These are phyloP conservation scores for Drosophila seguyi DNA, from an alignment of 1,140 invertebrate genomes.

Conservation along the genomic window DNA sequence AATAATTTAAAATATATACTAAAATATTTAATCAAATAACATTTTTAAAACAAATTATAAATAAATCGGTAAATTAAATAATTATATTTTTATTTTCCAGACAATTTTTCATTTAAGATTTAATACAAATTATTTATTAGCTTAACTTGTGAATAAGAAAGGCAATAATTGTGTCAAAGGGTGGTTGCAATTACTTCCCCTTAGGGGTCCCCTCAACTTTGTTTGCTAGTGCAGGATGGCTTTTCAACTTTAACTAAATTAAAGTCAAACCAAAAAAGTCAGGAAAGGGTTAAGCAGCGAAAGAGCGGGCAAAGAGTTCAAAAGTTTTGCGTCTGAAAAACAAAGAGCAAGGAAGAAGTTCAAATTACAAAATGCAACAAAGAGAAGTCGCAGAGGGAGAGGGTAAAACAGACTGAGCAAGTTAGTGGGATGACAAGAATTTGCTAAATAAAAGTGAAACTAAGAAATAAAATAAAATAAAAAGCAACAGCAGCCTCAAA, in stretches of 20 bases:
- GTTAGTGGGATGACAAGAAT: constrained; percentile 47
- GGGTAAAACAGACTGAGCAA: background rate
- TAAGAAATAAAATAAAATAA: constrained; percentile 55
- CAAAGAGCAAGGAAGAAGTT: constrained; percentile 54
- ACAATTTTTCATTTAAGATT: background rate
- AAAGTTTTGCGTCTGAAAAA: constrained; percentile 54
- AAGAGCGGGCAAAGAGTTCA: background rate
- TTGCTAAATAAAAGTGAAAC: constrained; percentile 71
- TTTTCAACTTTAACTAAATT: constrained; percentile 58
- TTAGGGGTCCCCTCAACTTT: constrained; percentile 2
- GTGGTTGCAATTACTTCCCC: constrained; percentile 15
- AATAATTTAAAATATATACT: no score
- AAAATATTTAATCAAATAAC: no score
- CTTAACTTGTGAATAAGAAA: constrained; percentile 18
- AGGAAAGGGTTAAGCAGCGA: constrained; percentile 23
- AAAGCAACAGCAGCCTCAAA: background rate
- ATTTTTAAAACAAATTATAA: no score
- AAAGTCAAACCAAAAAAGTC: constrained; percentile 46
- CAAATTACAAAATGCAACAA: constrained; percentile 79
- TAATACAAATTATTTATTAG: background rate
- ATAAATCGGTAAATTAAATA: no score
- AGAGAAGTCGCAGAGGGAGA: constrained; percentile 39
- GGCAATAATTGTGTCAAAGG: constrained; percentile 68
- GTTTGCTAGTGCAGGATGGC: constrained; percentile 11
- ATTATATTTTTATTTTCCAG: no score